Evolutionary conservation across 2,113 vertebrate genomes (phyloP).

Genomic region (Halichoeres trimaculatus): DNA sequence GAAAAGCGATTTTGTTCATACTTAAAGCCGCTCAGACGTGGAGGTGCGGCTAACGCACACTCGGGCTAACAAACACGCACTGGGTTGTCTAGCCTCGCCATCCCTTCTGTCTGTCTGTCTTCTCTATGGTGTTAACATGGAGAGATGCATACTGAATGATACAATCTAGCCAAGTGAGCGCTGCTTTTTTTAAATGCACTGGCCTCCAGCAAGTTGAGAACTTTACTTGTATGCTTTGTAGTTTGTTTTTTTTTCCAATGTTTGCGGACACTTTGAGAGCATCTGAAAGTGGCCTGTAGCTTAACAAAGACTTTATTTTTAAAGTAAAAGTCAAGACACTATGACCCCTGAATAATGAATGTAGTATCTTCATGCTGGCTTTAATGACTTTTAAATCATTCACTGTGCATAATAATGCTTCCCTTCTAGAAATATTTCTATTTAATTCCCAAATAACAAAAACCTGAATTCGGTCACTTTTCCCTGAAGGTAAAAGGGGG

Average conservation of each 20-base stretch:
- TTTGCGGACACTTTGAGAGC: constrained; percentile 13
- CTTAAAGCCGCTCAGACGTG: constrained; percentile 66
- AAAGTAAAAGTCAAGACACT: constrained; percentile 16
- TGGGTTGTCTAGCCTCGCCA: constrained; percentile 56
- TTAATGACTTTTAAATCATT: not conserved
- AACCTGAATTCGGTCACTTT: not conserved
- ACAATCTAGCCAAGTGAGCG: constrained; percentile 6
- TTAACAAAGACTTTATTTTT: not conserved
- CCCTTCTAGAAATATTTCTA: not conserved
- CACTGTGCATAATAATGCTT: not conserved
- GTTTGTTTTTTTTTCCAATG: constrained; percentile 22
- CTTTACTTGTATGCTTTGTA: constrained; percentile 43
- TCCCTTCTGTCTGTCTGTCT: constrained; percentile 45
- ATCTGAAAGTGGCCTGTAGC: constrained; percentile 2
- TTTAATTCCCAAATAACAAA: not conserved
- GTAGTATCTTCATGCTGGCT: not conserved
- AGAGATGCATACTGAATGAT: constrained; percentile 46
- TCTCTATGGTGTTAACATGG: constrained; percentile 45
- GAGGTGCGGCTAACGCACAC: constrained; percentile 49
- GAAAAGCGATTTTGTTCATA: constrained; percentile 82
- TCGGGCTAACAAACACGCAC: constrained; percentile 61
- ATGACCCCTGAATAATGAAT: constrained; percentile 1
- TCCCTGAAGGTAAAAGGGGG: not conserved
- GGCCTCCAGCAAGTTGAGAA: constrained; percentile 37
- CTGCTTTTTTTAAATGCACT: constrained; percentile 18